Conservation (phyloP, 2,797 vertebrate species). For the Eulemur mongoz region DNA sequence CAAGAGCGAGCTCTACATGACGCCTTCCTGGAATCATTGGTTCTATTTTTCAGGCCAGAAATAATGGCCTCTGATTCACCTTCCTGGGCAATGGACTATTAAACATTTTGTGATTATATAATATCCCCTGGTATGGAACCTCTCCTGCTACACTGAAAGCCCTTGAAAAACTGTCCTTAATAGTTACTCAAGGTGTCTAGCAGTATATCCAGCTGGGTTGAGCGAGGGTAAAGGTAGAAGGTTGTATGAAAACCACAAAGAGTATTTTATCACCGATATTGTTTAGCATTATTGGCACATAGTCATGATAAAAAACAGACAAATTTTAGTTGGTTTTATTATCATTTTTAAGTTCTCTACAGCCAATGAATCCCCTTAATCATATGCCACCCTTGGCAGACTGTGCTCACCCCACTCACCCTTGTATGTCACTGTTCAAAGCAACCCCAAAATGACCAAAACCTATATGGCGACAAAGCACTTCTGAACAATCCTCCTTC, state of each 20-base stretch:
- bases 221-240: not conserved
- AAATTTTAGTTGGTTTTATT: not conserved
- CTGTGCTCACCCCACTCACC: not conserved
- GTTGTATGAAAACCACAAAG: not conserved
- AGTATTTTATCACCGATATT: not conserved
- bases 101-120: not conserved
- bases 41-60: not conserved
- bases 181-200: not conserved
- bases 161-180: slow-evolving; percentile 16
- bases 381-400: not conserved
- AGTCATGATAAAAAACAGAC: not conserved
- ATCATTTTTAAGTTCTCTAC: not conserved
- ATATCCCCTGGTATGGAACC: not conserved
- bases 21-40: not conserved
- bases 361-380: not conserved
- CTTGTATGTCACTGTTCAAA: not conserved
- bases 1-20: not conserved
- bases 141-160: not conserved
- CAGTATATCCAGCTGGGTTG: not conserved
- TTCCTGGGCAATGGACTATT: not conserved
- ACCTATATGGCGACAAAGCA: not conserved
- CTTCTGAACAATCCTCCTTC: not conserved
- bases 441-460: not conserved
- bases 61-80: slow-evolving; percentile 8
- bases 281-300: not conserved